phyloP scores from a whole-genome alignment of 2,797 vertebrate genomes.

The Buphagus erythrorhynchus region DNA sequence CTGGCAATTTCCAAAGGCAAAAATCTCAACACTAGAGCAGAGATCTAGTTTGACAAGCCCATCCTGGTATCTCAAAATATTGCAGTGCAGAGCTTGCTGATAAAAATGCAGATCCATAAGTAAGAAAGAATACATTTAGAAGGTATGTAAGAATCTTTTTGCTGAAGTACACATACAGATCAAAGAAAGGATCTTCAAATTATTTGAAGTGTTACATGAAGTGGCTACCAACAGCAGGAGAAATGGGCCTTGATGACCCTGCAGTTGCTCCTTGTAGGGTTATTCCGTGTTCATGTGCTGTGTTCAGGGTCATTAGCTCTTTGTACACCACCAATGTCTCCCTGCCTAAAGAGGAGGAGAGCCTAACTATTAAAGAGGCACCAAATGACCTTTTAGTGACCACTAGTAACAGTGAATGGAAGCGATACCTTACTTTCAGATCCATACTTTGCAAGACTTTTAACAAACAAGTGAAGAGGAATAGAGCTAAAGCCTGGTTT shows the following conservation, averaged over 20 bases:
- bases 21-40: not conserved
- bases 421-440: not conserved
- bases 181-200: not conserved
- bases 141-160: not conserved
- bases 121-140: not conserved
- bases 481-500: not conserved
- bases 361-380: not conserved
- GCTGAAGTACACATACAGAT: not conserved
- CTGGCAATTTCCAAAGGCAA: not conserved
- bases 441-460: not conserved
- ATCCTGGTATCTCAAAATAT: not conserved
- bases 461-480: not conserved
- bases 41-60: not conserved
- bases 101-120: not conserved
- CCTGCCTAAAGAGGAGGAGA: not conserved
- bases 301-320: not conserved
- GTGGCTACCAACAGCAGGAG: not conserved
- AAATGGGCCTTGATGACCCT: not conserved
- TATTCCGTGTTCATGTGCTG: not conserved
- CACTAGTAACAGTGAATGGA: not conserved
- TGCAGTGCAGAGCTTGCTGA: not conserved
- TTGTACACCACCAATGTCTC: fast-evolving
- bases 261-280: not conserved
- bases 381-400: not conserved
- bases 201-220: not conserved